phyloP scores from a whole-genome alignment of 2,888 invertebrate genomes.

The Leptogaster cylindrica region DNA sequence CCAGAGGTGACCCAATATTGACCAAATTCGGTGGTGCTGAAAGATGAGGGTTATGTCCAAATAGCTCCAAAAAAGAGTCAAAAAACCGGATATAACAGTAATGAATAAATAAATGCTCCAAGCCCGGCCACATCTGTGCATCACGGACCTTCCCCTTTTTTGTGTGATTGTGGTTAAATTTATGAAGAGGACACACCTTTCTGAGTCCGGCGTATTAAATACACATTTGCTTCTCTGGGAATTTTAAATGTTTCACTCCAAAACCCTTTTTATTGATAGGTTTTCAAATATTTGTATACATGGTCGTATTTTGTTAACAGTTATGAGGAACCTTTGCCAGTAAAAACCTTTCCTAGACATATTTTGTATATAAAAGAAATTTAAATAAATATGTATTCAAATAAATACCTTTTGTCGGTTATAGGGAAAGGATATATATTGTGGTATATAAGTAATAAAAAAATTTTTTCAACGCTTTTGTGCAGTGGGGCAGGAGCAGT shows the following conservation, averaged over 20 bases:
- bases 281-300: too few relatives aligned
- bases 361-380: too few relatives aligned
- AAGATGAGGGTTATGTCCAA: conserved; percentile 8
- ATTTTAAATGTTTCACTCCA: not conserved
- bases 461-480: too few relatives aligned
- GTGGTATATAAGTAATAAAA: too few relatives aligned
- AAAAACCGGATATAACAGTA: conserved; percentile 14
- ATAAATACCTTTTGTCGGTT: too few relatives aligned
- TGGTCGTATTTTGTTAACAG: too few relatives aligned
- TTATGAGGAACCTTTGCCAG: too few relatives aligned
- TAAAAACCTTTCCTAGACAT: too few relatives aligned
- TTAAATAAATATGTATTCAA: too few relatives aligned
- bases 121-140: conserved; percentile 5
- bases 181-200: not conserved
- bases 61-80: conserved; percentile 6
- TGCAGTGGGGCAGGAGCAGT: too few relatives aligned
- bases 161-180: conserved; percentile 7
- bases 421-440: too few relatives aligned
- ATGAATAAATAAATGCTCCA: conserved; percentile 17
- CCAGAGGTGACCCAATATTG: not conserved
- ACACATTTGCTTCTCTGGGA: not conserved
- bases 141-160: conserved; percentile 16
- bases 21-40: not conserved
- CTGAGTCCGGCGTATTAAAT: not conserved
- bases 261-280: too few relatives aligned